Conservation (phyloP, 2,797 vertebrate genomes). For the Kryptopterus vitreolus region DNA sequence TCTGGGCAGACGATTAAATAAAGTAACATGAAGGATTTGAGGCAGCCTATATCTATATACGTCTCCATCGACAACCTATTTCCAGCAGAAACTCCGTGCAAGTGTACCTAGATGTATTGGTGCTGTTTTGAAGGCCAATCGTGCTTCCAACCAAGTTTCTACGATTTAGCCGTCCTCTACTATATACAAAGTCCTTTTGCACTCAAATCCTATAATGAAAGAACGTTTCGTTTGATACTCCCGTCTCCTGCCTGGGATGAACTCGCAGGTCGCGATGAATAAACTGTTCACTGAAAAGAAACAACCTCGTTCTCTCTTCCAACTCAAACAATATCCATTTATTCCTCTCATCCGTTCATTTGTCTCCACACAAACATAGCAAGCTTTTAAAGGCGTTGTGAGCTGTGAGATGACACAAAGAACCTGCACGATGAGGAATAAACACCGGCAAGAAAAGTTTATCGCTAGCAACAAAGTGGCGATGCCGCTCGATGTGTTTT, state of each 20-base stretch:
- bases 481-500: neutral
- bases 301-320: neutral
- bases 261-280: neutral
- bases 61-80: too few relatives aligned
- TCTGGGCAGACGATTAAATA: too few relatives aligned
- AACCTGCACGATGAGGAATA: slow-evolving; percentile 22
- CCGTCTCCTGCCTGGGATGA: slow-evolving; percentile 6
- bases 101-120: too few relatives aligned
- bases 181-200: neutral
- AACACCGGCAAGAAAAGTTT: slow-evolving; percentile 18
- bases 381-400: neutral
- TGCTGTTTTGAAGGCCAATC: too few relatives aligned
- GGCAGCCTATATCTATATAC: too few relatives aligned
- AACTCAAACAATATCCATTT: neutral
- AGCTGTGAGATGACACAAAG: neutral
- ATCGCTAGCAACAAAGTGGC: neutral
- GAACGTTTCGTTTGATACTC: neutral
- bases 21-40: too few relatives aligned
- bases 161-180: neutral
- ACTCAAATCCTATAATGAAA: neutral
- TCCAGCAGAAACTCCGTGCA: too few relatives aligned
- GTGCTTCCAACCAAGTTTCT: neutral
- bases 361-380: slow-evolving; percentile 5
- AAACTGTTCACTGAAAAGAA: neutral
- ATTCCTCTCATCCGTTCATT: neutral